Evolutionary conservation across 2,797 vertebrate genomes (phyloP), one percentile per base, ranked within the genome.

Genomic region (Balearica regulorum): DNA sequence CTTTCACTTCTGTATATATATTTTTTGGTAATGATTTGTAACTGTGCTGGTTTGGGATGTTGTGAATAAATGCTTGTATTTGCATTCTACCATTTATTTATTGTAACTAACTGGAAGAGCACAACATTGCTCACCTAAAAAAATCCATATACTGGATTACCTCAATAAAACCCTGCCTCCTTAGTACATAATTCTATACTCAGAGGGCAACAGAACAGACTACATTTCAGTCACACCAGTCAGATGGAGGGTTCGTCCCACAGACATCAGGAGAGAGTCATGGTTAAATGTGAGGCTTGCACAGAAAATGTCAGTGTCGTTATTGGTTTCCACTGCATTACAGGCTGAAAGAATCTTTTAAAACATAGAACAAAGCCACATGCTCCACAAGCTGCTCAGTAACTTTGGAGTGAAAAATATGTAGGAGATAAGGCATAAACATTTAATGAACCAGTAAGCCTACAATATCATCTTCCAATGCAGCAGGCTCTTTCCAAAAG

Each of bases 361-460:
- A 70, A 75, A 84, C 91, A 53, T 3, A 93, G 84, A 91, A 83
- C n/a, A 85, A 92, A 87, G 58, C 71, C 84, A 92, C 89, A 71
- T 70, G 69, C 61, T 91, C 49, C 82, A 54, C 81, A 93, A 93
- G 31, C 84, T 94, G 89, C 76, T 94, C 84, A 49, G 48, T 69
- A 60, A 77, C 44, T 89, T 75, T 33, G 35, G 69, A 83, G 31
- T 46, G 55, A 79, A 89, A 87, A 60, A 12, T 71, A 5, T 39
- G 29, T 16, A 53, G 75, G 31, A 92, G 60, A 89, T 64, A 64
- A 73, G 10, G 31, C 25, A 82, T 57, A 73, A 92, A 75, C 46
- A 33, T 87, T 87, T 80, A 44, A 87, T 49, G 33, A 91, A 72
- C 24, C 37, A 53, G n/a, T 58, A 85, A 87, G 76, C 61, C 48